A percentile compares a stretch with the other conserved stretches of the same genome.
Evolutionary conservation across 2,797 vertebrate species (phyloP).

Genomic region (Hemitrygon akajei): DNA sequence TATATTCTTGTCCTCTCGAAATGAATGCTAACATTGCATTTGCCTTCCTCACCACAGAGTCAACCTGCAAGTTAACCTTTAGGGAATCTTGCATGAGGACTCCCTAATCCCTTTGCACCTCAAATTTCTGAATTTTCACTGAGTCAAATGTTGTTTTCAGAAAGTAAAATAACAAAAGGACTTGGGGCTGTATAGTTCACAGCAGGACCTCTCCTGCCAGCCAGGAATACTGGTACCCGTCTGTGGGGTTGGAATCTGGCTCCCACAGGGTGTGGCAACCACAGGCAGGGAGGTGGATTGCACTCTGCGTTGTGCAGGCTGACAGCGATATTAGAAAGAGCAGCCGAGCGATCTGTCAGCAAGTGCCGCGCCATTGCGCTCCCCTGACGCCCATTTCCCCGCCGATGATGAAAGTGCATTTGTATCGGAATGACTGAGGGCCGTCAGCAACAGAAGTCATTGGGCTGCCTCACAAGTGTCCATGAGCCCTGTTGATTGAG

Average conservation of each 20-base stretch:
- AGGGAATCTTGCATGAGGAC: no score
- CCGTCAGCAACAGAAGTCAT: neutral
- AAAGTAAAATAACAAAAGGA: neutral
- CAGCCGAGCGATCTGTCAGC: constrained; percentile 1
- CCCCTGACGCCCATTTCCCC: neutral
- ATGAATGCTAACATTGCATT: no score
- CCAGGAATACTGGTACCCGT: no score
- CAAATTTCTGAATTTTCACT: neutral
- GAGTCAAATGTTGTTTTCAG: neutral
- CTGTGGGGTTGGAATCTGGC: no score
- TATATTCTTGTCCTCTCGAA: no score
- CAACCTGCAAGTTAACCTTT: no score
- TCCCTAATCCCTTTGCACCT: no score
- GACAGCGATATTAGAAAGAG: neutral
- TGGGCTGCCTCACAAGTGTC: neutral
- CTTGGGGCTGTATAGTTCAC: neutral
- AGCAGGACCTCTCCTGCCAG: neutral
- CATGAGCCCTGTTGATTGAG: no score
- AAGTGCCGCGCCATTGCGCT: neutral
- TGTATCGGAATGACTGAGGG: neutral
- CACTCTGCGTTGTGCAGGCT: neutral
- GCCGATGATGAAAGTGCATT: neutral
- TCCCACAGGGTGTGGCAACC: neutral
- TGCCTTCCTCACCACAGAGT: no score
- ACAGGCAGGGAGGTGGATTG: neutral